Evolutionary conservation across 2,113 vertebrate species (phyloP), one percentile per base, ranked within the genome.

Genomic region (Lanius collurio): DNA sequence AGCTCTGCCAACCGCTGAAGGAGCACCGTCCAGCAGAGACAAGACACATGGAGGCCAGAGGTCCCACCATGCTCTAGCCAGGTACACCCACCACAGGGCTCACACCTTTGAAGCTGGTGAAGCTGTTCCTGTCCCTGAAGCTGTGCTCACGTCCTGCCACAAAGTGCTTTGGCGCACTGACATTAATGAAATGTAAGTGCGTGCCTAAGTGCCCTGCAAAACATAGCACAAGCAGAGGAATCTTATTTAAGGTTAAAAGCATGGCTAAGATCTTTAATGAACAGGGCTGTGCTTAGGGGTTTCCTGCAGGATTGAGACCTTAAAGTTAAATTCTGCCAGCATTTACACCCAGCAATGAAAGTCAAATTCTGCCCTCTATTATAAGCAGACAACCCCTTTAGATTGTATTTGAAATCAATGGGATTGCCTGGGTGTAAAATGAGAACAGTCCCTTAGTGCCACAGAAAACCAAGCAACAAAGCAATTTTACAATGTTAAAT

Each of bases 361-460:
- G 90, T 96, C 93, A 96, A 94, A 96, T 96, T 97, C 93, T 96
- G 90, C 93, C 94, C 93, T 96, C 95, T 96, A 96, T 96, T 97
- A 96, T 78, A 95, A 92, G 94, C 92, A 97, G 84, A 95, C 93
- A 97, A 97, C 82, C 83, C 83, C 55, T 94, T 87, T 90, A 95
- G 90, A 93, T 84, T 95, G 91, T 95, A 96, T 96, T 95, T 93
- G 91, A 95, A 95, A 97, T 92, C 92, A 94, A 93, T 86, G 88
- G 93, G 87, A 96, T 94, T 96, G 88, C 93, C 80, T 96, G 81
- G 73, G 88, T 96, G 83, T 96, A 97, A 97, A 96, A 96, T 89
- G 90, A 92, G 88, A 88, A 79, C 92, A 90, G 74, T 87, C 74
- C 89, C 87, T 97, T 70, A 94, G 80, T 69, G 87, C 83, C 92